Evolutionary conservation across 2,797 vertebrate genomes (phyloP).

Genomic region (Remorina albescens): DNA sequence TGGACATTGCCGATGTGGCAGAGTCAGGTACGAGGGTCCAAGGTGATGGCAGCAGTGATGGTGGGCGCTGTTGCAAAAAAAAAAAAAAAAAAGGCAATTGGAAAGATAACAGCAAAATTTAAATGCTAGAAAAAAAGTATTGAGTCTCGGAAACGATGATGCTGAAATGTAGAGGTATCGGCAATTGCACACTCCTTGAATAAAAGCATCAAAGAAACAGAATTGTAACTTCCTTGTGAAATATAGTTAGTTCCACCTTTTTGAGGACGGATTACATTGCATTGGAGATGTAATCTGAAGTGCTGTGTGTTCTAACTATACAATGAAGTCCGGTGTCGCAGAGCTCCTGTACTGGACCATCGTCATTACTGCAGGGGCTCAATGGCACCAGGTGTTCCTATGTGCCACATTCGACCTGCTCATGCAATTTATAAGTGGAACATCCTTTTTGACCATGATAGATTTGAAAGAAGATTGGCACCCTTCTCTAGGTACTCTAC

Average conservation of each 20-base stretch:
- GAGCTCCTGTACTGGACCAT: slow-evolving; percentile 34
- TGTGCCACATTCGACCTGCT: slow-evolving; percentile 52
- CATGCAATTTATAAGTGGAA: slow-evolving; percentile 46
- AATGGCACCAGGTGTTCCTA: slow-evolving; percentile 47
- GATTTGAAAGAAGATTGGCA: slow-evolving; percentile 59
- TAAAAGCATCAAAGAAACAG: slow-evolving; percentile 67
- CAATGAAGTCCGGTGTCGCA: slow-evolving; percentile 42
- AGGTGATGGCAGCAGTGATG: slow-evolving; percentile 89
- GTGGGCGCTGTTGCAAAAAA: slow-evolving; percentile 92
- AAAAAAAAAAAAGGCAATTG: slow-evolving; percentile 61
- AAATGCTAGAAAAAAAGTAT: slow-evolving; percentile 3
- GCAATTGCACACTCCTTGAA: slow-evolving; percentile 79
- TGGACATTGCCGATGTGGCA: slow-evolving; percentile 99
- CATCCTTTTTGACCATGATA: slow-evolving; percentile 44
- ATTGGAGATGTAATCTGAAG: slow-evolving; percentile 26
- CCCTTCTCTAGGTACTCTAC: slow-evolving; percentile 41
- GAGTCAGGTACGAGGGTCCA: slow-evolving; percentile 99
- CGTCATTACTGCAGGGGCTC: slow-evolving; percentile 51
- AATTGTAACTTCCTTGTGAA: slow-evolving; percentile 55
- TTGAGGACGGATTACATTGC: slow-evolving; percentile 44
- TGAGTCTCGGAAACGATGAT: slow-evolving; percentile 53
- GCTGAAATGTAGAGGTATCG: slow-evolving; percentile 76
- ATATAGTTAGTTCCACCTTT: slow-evolving; percentile 36
- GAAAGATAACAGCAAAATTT: slow-evolving; percentile 40
- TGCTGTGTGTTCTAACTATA: slow-evolving; percentile 52